Percentiles rank a stretch among this genome's conserved stretches.
phyloP scores from a whole-genome alignment of 2,113 vertebrate species.

The Lophotis ruficrista region DNA sequence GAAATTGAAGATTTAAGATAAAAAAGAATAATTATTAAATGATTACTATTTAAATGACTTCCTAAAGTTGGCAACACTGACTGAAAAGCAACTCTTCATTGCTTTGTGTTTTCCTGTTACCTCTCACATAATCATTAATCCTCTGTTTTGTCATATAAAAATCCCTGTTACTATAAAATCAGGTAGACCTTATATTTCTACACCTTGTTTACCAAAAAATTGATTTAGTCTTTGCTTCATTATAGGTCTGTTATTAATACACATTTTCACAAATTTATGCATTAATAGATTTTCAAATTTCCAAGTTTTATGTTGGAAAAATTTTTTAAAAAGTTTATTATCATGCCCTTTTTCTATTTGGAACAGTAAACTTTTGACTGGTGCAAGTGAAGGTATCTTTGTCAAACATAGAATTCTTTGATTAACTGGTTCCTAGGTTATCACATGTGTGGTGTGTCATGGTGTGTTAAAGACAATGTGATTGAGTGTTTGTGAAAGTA shows the following conservation, averaged over 20 bases:
- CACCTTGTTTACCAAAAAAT: not conserved
- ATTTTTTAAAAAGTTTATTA: too few species aligned
- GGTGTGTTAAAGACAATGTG: not conserved
- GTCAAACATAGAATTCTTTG: not conserved
- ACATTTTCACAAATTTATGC: not conserved
- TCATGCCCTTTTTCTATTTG: not conserved
- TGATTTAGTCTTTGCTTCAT: not conserved
- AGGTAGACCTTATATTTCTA: not conserved
- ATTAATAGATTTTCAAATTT: not conserved
- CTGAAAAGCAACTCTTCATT: not conserved
- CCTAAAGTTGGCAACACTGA: not conserved
- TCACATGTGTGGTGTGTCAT: rapidly evolving
- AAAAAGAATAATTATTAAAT: not conserved
- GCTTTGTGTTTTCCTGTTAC: not conserved
- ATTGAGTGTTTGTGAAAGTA: not conserved
- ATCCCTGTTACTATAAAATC: not conserved
- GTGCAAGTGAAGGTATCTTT: not conserved
- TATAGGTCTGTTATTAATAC: not conserved
- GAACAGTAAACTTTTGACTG: not conserved
- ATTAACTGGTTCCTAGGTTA: not conserved
- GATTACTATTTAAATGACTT: not conserved
- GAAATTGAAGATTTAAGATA: not conserved
- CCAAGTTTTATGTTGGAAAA: not conserved
- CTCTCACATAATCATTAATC: not conserved
- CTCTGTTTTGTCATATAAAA: not conserved